phyloP scores from a whole-genome alignment of 2,797 vertebrate genomes.

The Pangasius djambal region DNA sequence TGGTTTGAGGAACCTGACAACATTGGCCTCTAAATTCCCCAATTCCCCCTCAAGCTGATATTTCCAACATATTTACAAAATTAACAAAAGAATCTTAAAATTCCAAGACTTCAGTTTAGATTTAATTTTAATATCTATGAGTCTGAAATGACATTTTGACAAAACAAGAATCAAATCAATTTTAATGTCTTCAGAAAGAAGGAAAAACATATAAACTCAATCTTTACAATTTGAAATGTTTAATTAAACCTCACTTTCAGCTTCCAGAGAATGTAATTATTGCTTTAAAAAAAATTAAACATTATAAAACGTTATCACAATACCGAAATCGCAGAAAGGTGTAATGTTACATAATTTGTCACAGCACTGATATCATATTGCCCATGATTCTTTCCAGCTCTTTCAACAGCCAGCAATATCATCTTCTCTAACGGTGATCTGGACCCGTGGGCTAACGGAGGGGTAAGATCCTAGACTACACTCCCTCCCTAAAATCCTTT shows the following conservation, averaged over 20 bases:
- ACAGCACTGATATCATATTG: not conserved
- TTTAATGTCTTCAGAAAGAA: too few species aligned
- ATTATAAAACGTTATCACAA: not conserved
- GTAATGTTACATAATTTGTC: not conserved
- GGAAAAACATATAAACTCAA: too few species aligned
- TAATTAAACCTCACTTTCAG: not conserved
- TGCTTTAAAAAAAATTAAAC: not conserved
- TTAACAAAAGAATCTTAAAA: too few species aligned
- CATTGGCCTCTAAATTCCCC: too few species aligned
- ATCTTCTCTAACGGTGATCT: slow-evolving; percentile 95
- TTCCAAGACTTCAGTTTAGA: too few species aligned
- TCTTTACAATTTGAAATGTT: too few species aligned
- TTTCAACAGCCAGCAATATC: slow-evolving; percentile 86
- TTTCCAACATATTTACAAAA: too few species aligned
- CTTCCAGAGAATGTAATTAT: not conserved
- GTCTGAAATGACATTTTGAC: too few species aligned
- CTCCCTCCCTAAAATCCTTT: not conserved
- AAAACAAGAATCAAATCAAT: too few species aligned
- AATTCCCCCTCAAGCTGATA: too few species aligned
- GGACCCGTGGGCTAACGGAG: slow-evolving; percentile 93
- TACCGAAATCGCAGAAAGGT: not conserved
- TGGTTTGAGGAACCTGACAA: too few species aligned
- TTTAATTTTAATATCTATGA: too few species aligned
- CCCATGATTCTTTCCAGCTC: slow-evolving; percentile 68
- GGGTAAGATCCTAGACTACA: slow-evolving; percentile 74